Percentiles rank a stretch among this genome's conserved stretches.
Conservation (phyloP, 1,140 invertebrate genomes). For the Meloidogyne floridensis region DNA sequence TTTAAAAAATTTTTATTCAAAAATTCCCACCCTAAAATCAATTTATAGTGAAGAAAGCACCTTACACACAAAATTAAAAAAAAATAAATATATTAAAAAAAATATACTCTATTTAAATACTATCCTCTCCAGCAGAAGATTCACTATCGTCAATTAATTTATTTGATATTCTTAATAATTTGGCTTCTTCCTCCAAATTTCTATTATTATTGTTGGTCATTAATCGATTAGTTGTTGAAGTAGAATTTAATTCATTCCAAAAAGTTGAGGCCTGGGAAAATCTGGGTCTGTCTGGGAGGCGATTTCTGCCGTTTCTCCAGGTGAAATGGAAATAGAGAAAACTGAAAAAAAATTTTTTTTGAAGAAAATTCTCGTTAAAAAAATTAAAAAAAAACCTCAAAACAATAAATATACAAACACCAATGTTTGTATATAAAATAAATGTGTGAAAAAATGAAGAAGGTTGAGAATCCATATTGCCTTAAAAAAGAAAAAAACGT, state of each 20-base stretch:
- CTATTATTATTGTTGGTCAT: not conserved
- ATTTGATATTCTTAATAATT: slow-evolving; percentile 14
- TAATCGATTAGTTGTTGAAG: not conserved
- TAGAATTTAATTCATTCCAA: slow-evolving; percentile 27
- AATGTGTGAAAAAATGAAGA: slow-evolving; percentile 6
- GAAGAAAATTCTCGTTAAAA: not conserved
- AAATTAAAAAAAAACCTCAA: slow-evolving; percentile 6
- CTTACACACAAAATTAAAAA: too few relatives aligned
- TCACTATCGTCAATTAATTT: not conserved
- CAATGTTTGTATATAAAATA: not conserved
- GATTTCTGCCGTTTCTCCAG: slow-evolving; percentile 6
- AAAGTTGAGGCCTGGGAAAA: slow-evolving; percentile 12
- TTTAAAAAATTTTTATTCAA: not conserved
- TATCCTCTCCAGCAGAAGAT: not conserved
- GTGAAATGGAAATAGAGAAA: slow-evolving; percentile 20
- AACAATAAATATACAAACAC: slow-evolving; percentile 15
- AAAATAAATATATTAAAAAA: too few relatives aligned
- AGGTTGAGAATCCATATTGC: not conserved
- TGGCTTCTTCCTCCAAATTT: not conserved
- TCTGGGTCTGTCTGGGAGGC: slow-evolving; percentile 20
- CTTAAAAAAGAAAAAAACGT: too few relatives aligned
- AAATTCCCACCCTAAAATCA: not conserved
- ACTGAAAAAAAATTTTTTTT: not conserved
- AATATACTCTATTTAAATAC: not conserved
- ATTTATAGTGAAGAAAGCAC: too few relatives aligned